Conservation (phyloP, 2,888 invertebrate genomes). For the Bembecia ichneumoniformis region DNA sequence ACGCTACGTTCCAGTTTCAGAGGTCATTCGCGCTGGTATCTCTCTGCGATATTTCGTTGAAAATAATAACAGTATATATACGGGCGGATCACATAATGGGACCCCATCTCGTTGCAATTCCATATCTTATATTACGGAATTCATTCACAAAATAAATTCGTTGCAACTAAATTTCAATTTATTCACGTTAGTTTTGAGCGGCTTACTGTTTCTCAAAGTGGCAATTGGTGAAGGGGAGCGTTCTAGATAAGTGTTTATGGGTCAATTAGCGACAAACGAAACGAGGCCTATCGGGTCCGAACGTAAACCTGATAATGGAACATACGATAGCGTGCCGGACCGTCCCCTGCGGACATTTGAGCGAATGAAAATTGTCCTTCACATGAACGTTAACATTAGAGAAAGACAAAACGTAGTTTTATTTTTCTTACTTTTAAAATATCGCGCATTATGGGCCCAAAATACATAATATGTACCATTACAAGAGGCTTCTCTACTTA, state of each 20-base stretch:
- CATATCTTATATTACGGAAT: conserved; percentile 11
- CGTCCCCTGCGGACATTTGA: neutral
- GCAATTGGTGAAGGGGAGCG: conserved; percentile 36
- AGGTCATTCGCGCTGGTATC: conserved; percentile 47
- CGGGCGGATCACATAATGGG: conserved; percentile 25
- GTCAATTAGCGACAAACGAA: conserved; percentile 52
- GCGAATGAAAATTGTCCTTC: neutral
- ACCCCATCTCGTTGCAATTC: conserved; percentile 29
- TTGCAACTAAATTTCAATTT: conserved; percentile 35
- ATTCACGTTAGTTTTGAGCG: conserved; percentile 19
- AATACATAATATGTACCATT: too few relatives aligned
- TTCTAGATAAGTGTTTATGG: conserved; percentile 59
- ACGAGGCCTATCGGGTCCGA: conserved; percentile 39
- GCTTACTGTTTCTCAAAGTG: conserved; percentile 37
- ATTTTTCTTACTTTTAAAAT: too few relatives aligned
- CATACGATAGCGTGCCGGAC: conserved; percentile 12
- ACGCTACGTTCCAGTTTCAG: conserved; percentile 47
- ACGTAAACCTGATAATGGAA: conserved; percentile 41
- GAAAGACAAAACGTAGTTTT: too few relatives aligned
- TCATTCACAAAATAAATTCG: conserved; percentile 12
- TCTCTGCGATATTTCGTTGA: conserved; percentile 38
- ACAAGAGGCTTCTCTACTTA: too few relatives aligned
- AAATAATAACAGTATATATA: conserved; percentile 45
- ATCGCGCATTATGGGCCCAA: too few relatives aligned
- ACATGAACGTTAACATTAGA: too few relatives aligned